Base-by-base conservation (phyloP, 2,113 vertebrate genomes). In the Platanista minor region DNA sequence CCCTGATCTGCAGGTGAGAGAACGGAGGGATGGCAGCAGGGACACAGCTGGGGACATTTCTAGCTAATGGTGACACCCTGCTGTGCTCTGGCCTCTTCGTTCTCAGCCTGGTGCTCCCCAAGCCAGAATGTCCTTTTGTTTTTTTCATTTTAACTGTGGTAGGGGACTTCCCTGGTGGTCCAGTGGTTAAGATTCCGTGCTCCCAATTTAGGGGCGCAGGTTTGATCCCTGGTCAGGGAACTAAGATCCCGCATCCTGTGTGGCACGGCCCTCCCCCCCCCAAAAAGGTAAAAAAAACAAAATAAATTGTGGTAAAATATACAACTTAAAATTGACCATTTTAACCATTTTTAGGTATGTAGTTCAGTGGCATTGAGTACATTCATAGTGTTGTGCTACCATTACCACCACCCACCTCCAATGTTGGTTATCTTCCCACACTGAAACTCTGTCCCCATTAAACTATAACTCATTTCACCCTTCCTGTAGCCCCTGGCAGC, bases 141-240 rank as follows among this genome's bases (percentile, higher is more conserved):
- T 74, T 74, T 46, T 41, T 14, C 15, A 15, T 74, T 46, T 46
- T 46, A 31, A 18, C 20, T 75, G 74, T 49, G 29, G 29, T 49
- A 33, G 43, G 43, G 43, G 29, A 17, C 29, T 20, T 49, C 9
- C 74, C 29, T 49, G 8, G 74, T 33, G 9, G 43, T 11, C 29
- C 43, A 49, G 43, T 6, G 43, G 43, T 46, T 77, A 49, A 49
- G 43, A 33, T 27, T 46, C 41, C 0, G 0, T 29, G 71, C 71
- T 74, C 71, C 71, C 2, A 0, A 46, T 74, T 41, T 7, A 46
- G 14, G 29, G 72, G 29, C 5, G 20, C 1, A 2, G 74, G 29
- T 77, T 49, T 1, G 29, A 77, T 1, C 17, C 4, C 17, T 6
- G 29, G 52, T 5, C 31, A 17, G 43, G 17, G 43, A 33, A 11